Evolutionary conservation across 2,113 vertebrate genomes (phyloP).

Genomic region (Perca schrenkii): DNA sequence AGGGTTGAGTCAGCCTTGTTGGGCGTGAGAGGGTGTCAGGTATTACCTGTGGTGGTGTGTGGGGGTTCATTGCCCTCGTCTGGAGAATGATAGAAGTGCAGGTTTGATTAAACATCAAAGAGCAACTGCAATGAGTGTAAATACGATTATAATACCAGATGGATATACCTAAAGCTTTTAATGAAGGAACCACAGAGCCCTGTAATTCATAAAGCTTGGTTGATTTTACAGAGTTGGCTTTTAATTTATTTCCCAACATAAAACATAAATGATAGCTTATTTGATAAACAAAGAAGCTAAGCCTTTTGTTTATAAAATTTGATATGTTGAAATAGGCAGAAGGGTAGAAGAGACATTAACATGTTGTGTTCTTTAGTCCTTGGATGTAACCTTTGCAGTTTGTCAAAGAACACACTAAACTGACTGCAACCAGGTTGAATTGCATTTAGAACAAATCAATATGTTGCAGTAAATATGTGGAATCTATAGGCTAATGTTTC

Average conservation of each 20-base stretch:
- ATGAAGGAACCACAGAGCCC: constrained; percentile 19
- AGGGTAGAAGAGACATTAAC: background rate
- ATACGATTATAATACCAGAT: constrained; percentile 9
- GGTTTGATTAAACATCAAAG: constrained; percentile 3
- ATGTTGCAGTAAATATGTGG: too few species aligned
- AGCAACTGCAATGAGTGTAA: background rate
- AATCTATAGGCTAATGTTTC: too few species aligned
- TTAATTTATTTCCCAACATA: constrained; percentile 5
- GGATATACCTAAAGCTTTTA: constrained; percentile 34
- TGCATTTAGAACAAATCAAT: too few species aligned
- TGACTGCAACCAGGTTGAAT: background rate
- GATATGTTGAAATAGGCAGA: constrained; percentile 9
- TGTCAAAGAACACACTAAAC: background rate
- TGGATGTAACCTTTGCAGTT: background rate
- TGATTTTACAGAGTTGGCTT: background rate
- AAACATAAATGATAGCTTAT: background rate
- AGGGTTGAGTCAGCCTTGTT: constrained; percentile 54
- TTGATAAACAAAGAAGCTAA: background rate
- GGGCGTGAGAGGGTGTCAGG: constrained; percentile 49
- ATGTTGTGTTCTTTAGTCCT: background rate
- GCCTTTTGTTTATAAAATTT: constrained; percentile 8
- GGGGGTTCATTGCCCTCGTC: constrained; percentile 75
- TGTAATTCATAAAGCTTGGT: background rate
- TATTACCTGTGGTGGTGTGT: constrained; percentile 67
- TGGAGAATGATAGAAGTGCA: constrained; percentile 77